Conservation (phyloP, 2,888 invertebrate genomes). For the Rhopalosiphum nymphaeae region DNA sequence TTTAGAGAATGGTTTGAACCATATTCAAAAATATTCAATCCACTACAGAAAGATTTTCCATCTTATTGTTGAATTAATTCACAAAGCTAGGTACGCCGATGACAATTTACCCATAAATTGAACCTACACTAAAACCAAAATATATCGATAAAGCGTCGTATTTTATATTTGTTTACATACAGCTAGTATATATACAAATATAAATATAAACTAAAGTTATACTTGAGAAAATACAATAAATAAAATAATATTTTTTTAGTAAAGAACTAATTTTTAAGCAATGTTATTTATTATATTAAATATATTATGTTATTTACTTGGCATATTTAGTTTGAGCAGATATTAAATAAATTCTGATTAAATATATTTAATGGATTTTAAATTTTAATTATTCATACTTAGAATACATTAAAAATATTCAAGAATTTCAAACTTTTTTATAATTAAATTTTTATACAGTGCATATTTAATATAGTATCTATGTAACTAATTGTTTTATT, state of each 20-base stretch:
- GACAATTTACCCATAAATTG: too few relatives aligned
- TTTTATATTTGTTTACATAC: background rate
- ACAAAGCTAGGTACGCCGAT: too few relatives aligned
- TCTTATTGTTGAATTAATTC: too few relatives aligned
- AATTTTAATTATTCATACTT: background rate
- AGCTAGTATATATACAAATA: background rate
- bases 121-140: background rate
- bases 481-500: background rate
- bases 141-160: background rate
- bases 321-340: too few relatives aligned
- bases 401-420: background rate
- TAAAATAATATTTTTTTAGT: too few relatives aligned
- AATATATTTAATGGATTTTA: too few relatives aligned
- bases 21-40: background rate
- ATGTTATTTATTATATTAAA: background rate
- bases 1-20: background rate
- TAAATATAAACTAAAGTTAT: background rate
- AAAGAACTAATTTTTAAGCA: background rate
- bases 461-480: background rate
- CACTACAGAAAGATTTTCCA: too few relatives aligned
- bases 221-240: background rate
- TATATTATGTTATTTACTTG: too few relatives aligned
- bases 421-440: background rate
- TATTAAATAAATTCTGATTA: background rate
- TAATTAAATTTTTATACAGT: background rate